A percentile compares a stretch with the other conserved stretches of the same genome.
These are phyloP conservation scores for Coendou prehensilis DNA, from an alignment of 2,797 vertebrate genomes.

Conservation along the genomic window DNA sequence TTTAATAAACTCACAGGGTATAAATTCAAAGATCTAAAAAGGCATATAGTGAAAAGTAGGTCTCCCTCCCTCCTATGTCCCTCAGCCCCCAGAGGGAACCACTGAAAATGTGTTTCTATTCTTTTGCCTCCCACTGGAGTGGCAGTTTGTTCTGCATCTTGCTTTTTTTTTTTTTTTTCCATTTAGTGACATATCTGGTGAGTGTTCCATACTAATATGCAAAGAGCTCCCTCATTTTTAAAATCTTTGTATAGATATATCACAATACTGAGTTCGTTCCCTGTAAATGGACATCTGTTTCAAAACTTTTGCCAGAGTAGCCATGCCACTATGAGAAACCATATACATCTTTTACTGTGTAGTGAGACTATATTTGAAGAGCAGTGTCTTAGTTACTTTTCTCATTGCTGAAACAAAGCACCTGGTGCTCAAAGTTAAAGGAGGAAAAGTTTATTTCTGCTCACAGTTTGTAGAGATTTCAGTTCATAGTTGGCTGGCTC, in stretches of 20 bases:
- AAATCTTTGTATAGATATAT: neutral
- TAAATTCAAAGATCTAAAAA: neutral
- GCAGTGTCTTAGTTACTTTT: neutral
- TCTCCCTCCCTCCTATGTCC: neutral
- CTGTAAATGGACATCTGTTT: neutral
- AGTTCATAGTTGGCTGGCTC: neutral
- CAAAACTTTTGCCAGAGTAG: neutral
- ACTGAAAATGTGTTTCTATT: neutral
- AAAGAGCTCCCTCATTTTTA: neutral
- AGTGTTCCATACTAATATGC: neutral
- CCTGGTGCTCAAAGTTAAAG: neutral
- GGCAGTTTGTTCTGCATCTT: neutral
- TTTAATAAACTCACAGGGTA: slow-evolving; percentile 1
- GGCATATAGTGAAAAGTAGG: neutral
- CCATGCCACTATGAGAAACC: neutral
- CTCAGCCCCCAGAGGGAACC: neutral
- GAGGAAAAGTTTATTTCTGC: neutral
- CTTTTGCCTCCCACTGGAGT: neutral
- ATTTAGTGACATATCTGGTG: neutral
- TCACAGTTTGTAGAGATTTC: neutral
- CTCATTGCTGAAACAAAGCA: neutral
- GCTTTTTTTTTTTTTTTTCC: neutral
- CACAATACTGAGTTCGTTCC: neutral
- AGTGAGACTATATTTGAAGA: neutral
- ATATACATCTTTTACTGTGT: slow-evolving; percentile 24